Evolutionary conservation across 2,113 vertebrate genomes (phyloP).

Genomic region (Lipophrys pholis): DNA sequence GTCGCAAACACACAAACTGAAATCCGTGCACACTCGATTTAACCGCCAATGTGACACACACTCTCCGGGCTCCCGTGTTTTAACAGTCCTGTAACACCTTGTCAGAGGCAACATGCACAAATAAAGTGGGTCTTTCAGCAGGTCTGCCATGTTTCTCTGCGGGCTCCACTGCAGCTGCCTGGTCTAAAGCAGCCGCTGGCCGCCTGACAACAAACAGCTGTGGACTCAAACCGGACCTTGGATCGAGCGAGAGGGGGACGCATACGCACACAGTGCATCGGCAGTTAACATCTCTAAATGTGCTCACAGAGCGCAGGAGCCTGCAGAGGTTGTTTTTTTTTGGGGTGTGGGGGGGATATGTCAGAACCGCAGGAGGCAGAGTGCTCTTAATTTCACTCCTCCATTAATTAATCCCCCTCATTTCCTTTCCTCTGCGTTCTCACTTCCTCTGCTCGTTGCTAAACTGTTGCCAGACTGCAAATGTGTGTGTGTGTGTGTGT

Average conservation of each 20-base stretch:
- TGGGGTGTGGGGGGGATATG: constrained; percentile 22
- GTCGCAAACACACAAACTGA: background rate
- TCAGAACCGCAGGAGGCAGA: constrained; percentile 50
- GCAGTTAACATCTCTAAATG: constrained; percentile 26
- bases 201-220: constrained; percentile 4
- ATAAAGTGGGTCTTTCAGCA: constrained; percentile 13
- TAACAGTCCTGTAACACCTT: constrained; percentile 11
- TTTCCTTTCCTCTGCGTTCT: constrained; percentile 65
- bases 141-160: constrained; percentile 27
- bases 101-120: constrained; percentile 15
- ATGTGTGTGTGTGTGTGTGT: constrained; percentile 32
- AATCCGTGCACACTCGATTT: constrained; percentile 15
- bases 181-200: constrained; percentile 14
- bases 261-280: background rate
- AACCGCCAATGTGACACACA: constrained; percentile 14
- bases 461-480: constrained; percentile 66
- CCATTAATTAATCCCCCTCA: constrained; percentile 65
- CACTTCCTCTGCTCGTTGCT: constrained; percentile 56
- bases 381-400: constrained; percentile 66
- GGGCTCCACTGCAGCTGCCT: background rate
- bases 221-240: background rate
- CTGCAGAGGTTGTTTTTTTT: background rate
- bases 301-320: constrained; percentile 9
- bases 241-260: constrained; percentile 3
- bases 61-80: constrained; percentile 9